Evolutionary conservation across 2,113 vertebrate genomes (phyloP).

Genomic region (Pipa parva): DNA sequence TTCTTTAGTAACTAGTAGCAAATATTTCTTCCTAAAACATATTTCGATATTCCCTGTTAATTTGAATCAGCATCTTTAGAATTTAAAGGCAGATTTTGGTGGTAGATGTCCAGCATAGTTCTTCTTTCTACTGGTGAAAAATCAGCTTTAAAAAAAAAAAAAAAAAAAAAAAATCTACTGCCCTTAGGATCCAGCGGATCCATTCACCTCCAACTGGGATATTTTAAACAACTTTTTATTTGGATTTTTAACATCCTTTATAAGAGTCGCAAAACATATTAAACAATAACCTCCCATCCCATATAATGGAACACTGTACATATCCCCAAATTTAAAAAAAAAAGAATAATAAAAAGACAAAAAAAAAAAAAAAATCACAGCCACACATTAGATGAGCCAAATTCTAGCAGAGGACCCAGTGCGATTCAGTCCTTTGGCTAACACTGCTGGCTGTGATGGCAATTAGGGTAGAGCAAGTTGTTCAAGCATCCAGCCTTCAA

Average conservation of each 20-base stretch:
- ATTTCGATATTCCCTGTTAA: too few species aligned
- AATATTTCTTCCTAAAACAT: too few species aligned
- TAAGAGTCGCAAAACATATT: slow-evolving; percentile 41
- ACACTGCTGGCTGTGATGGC: neutral
- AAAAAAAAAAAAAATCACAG: slow-evolving; percentile 19
- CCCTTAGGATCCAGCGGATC: too few species aligned
- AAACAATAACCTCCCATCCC: slow-evolving; percentile 30
- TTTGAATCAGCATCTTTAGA: too few species aligned
- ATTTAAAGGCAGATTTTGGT: too few species aligned
- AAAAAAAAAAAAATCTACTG: too few species aligned
- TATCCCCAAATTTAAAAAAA: slow-evolving; percentile 17
- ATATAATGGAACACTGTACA: slow-evolving; percentile 41
- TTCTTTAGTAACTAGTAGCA: too few species aligned
- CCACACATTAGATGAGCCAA: slow-evolving; percentile 10
- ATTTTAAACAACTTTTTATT: slow-evolving; percentile 41
- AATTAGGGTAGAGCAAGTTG: neutral
- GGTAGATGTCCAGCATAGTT: too few species aligned
- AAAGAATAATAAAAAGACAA: slow-evolving; percentile 11
- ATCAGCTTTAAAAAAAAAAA: too few species aligned
- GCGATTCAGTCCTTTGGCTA: neutral
- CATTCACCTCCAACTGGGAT: neutral
- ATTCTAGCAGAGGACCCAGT: neutral
- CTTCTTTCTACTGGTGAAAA: too few species aligned
- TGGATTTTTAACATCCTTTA: slow-evolving; percentile 38
- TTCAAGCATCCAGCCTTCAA: neutral